Base-by-base conservation (phyloP, 1,140 invertebrate genomes). In the Diorhabda elongata region DNA sequence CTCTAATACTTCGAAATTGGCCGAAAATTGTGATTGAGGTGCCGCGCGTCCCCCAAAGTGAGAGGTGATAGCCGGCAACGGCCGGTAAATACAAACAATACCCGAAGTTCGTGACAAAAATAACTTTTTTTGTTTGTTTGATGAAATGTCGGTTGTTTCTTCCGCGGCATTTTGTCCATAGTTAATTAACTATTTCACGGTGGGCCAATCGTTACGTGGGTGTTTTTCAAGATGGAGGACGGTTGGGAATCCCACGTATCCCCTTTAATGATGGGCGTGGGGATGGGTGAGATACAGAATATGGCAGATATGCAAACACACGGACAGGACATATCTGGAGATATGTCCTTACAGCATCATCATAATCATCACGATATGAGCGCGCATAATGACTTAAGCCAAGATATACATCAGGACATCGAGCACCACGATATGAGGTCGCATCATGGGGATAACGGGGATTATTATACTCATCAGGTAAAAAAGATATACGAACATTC, bases 191-290 rank as follows among this genome's bases (percentile, higher is more conserved):
- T 56, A 44, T 64, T 26, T n/a, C 47, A 52, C 42, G 42, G 64
- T 65, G 64, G 64, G 64, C 64, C 41, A 52, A 58, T 65, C 64
- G 58, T 42, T 47, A 41, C 47, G 64, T 65, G 64, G 64, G 56
- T n/a, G 61, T 69, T 47, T 52, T 52, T 52, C 71, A 78, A 76
- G 73, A 81, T 81, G 80, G 80, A 81, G 70, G 80, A 80, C 61
- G 73, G 73, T 64, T 81, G 80, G 80, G 80, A 81, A 66, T 73
- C 77, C 69, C 77, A 79, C 72, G 79, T 81, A 67, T 78, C 80
- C 71, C 79, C 80, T 61, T 66, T 81, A 64, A 78, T 81, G 73
- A 79, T 81, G 75, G 79, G 79, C 62, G 77, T 80, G 70, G 74
- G 74, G 68, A 76, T 78, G 73, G 66, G 74, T 59, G 78, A 79